Evolutionary conservation across 2,888 invertebrate genomes (phyloP).

Genomic region (Pyrrhia umbra): DNA sequence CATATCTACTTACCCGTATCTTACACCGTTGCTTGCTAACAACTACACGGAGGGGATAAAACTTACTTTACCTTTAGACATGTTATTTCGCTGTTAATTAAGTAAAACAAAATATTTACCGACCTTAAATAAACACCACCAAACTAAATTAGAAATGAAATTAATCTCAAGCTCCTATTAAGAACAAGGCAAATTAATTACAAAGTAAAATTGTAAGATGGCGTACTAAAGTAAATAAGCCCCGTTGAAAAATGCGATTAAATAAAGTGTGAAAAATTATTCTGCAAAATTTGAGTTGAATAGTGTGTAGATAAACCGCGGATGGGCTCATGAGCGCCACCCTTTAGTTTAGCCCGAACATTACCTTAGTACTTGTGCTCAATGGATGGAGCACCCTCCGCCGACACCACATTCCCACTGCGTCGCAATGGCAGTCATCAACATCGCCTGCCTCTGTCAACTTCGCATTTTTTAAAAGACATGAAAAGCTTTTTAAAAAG

Average conservation of each 20-base stretch:
- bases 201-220: conserved; percentile 27
- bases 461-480: conserved; percentile 70
- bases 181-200: conserved; percentile 44
- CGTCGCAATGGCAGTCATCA: conserved; percentile 75
- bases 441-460: conserved; percentile 66
- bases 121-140: background rate
- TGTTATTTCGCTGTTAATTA: background rate
- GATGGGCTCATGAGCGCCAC: conserved; percentile 65
- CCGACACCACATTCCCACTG: conserved; percentile 64
- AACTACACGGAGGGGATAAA: background rate
- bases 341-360: conserved; percentile 65
- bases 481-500: conserved; percentile 71
- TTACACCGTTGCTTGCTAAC: conserved; percentile 5
- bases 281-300: conserved; percentile 76
- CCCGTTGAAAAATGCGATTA: conserved; percentile 59
- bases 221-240: conserved; percentile 16
- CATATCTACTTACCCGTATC: too few species aligned
- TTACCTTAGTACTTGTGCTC: conserved; percentile 68
- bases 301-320: conserved; percentile 66
- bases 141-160: conserved; percentile 37
- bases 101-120: background rate
- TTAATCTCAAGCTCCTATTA: conserved; percentile 39
- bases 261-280: conserved; percentile 71
- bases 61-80: background rate
- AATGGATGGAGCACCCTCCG: conserved; percentile 73